Evolutionary conservation across 2,113 vertebrate species (phyloP), one percentile per base, ranked within the genome.

Genomic region (Marcusenius ussheri): DNA sequence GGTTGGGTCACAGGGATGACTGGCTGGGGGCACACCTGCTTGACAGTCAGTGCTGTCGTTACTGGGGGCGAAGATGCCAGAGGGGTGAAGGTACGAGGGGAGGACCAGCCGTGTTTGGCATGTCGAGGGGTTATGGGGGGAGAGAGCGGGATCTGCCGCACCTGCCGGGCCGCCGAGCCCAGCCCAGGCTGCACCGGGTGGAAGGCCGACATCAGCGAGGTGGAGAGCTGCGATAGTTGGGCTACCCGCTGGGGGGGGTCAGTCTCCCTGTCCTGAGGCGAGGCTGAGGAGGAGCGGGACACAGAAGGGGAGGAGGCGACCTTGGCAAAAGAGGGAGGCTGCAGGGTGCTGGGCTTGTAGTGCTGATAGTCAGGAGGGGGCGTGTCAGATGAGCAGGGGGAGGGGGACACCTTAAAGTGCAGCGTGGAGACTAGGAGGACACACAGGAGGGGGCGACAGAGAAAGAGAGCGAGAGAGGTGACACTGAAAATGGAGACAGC

Each of bases 91-190:
- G 96, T 94, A 87, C 96, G 94, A 89, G 96, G 96, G 91, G 96
- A 96, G 19, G 95, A 95, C 94, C 95, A 96, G 91, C 95, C 95
- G 1, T 96, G 95, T 92, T 94, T 96, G 85, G 6, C 87, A 45
- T 88, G 53, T 88, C 87, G 87, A 88, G 95, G 95, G 91, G 94
- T 95, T 10, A 94, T 89, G 70, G 96, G 96, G 27, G 96, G 96
- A 89, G 97, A 98, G 56, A 97, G 93, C 0, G 97, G 97, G 91
- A 97, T 96, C 91, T 93, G 95, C 83, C 95, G 96, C 94, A 95
- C 93, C 92, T 95, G 95, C 87, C 95, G 94, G 83, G 90, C 92
- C 91, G 93, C 13, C 10, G 95, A 94, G 92, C 93, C 93, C 91
- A 90, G 91, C 83, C 95, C 96, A 27, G 95, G 92, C 93, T 96